Percentiles rank a stretch among this genome's conserved stretches.
These are phyloP conservation scores for Globia sparganii DNA, from an alignment of 2,888 invertebrate genomes.

Conservation along the genomic window DNA sequence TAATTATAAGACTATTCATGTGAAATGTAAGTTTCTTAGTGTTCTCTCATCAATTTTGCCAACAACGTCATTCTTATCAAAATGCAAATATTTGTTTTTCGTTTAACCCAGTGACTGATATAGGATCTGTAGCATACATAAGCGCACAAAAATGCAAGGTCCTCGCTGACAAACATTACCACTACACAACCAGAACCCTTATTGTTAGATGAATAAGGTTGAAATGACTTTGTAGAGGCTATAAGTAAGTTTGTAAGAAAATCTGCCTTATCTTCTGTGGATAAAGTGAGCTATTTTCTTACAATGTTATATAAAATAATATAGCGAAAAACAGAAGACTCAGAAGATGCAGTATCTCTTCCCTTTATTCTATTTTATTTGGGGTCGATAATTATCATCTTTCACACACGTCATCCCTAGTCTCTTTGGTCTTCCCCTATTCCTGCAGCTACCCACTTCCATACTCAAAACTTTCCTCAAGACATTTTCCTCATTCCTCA, in stretches of 20 bases:
- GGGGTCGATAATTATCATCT: background rate
- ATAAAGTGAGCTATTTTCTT: conserved; percentile 58
- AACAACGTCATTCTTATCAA: conserved; percentile 49
- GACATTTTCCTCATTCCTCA: background rate
- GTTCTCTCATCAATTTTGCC: conserved; percentile 49
- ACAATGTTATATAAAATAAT: conserved; percentile 25
- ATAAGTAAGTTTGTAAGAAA: conserved; percentile 15
- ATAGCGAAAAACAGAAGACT: background rate
- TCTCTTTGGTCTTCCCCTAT: background rate
- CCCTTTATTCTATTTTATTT: too few species aligned
- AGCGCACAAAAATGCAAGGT: conserved; percentile 68
- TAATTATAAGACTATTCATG: background rate
- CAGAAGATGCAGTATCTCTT: conserved; percentile 1
- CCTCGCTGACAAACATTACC: conserved; percentile 5
- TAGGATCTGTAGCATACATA: conserved; percentile 25
- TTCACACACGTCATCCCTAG: background rate
- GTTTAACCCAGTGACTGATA: conserved; percentile 66
- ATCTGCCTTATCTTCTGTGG: conserved; percentile 51
- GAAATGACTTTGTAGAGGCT: background rate
- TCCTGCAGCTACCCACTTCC: too few species aligned
- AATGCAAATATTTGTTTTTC: conserved; percentile 62
- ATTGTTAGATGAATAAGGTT: background rate
- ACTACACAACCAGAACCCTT: background rate
- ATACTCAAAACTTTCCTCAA: background rate
- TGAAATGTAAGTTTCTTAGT: conserved; percentile 1